These are phyloP conservation scores for Leptoteleia sp. DNA, from an alignment of 1,140 invertebrate genomes.

Conservation along the genomic window DNA sequence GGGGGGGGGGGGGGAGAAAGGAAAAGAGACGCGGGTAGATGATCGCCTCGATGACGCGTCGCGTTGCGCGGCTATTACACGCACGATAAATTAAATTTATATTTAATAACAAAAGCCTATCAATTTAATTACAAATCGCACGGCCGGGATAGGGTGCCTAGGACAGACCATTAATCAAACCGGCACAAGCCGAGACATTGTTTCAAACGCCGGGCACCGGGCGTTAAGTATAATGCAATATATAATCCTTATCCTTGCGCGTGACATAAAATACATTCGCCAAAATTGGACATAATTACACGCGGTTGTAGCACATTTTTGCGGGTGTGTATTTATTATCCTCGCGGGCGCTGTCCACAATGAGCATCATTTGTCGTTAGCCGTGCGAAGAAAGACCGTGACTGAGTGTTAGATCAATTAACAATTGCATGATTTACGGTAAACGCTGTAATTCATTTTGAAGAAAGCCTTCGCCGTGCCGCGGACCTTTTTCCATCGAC, in stretches of 20 bases:
- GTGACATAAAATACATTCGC: slow-evolving; percentile 58
- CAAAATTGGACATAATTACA: slow-evolving; percentile 60
- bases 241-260: slow-evolving; percentile 55
- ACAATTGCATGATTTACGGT: slow-evolving; percentile 64
- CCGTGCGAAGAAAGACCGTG: slow-evolving; percentile 56
- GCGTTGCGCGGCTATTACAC: slow-evolving; percentile 13
- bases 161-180: slow-evolving; percentile 43
- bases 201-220: slow-evolving; percentile 24
- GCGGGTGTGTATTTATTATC: slow-evolving; percentile 54
- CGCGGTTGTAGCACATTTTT: slow-evolving; percentile 45
- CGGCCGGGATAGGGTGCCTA: not conserved
- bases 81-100: slow-evolving; percentile 40
- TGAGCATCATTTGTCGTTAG: slow-evolving; percentile 63
- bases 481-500: slow-evolving; percentile 3
- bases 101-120: slow-evolving; percentile 48
- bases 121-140: slow-evolving; percentile 44
- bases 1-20: too few relatives aligned
- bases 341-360: slow-evolving; percentile 47
- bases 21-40: too few relatives aligned
- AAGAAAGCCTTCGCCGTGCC: slow-evolving; percentile 40
- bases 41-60: too few relatives aligned
- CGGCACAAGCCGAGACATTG: slow-evolving; percentile 32
- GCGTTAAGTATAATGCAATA: slow-evolving; percentile 45
- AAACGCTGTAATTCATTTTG: slow-evolving; percentile 62
- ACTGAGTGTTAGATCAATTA: slow-evolving; percentile 66